phyloP scores from a whole-genome alignment of 1,140 invertebrate genomes.

The Drosophila ohnishii region DNA sequence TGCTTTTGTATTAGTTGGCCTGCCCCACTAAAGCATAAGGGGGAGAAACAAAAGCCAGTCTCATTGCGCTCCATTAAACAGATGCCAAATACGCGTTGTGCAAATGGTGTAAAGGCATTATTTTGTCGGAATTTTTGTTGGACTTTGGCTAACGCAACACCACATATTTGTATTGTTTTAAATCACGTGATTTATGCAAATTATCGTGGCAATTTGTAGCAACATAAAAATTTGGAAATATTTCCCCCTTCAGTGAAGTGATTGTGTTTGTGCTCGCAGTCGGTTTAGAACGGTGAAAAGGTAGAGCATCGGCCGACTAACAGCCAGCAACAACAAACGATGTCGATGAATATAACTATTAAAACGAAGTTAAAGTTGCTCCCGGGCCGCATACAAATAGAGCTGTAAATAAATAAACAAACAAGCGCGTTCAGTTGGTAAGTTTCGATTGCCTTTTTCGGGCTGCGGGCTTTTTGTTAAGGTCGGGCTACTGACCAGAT shows the following conservation, averaged over 20 bases:
- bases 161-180: constrained; percentile 19
- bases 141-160: constrained; percentile 16
- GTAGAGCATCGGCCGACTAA: constrained; percentile 30
- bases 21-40: constrained; percentile 17
- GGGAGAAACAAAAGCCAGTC: constrained; percentile 13
- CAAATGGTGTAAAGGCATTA: constrained; percentile 41
- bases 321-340: constrained; percentile 38
- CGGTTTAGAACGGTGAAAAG: constrained; percentile 64
- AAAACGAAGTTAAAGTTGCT: constrained; percentile 49
- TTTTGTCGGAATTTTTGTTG: constrained; percentile 20
- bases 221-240: constrained; percentile 22
- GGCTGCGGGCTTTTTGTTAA: constrained; percentile 7
- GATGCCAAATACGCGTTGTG: constrained; percentile 26
- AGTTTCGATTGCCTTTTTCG: constrained; percentile 34
- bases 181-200: constrained; percentile 32
- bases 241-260: constrained; percentile 37
- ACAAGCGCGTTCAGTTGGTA: constrained; percentile 19
- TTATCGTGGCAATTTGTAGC: constrained; percentile 15
- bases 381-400: constrained; percentile 56
- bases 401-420: constrained; percentile 50
- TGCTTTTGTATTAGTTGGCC: constrained; percentile 29
- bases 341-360: constrained; percentile 43
- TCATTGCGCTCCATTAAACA: constrained; percentile 47
- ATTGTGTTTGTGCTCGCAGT: constrained; percentile 50
- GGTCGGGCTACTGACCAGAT: constrained; percentile 21